phyloP scores from a whole-genome alignment of 2,797 vertebrate species.

The Gymnoscopelus braueri region DNA sequence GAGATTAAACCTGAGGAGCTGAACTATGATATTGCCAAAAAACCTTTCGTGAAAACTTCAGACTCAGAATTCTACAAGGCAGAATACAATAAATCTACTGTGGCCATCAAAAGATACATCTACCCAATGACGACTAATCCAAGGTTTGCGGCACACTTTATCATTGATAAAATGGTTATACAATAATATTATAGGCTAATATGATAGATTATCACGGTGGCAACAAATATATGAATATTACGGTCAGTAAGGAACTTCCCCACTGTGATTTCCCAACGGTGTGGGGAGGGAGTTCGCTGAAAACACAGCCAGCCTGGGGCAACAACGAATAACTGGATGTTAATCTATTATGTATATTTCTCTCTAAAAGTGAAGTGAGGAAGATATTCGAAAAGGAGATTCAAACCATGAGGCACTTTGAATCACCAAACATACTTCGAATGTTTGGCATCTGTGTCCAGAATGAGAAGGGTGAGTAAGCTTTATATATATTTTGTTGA shows the following conservation, averaged over 20 bases:
- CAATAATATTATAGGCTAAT: background rate
- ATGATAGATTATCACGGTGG: background rate
- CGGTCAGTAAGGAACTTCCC: too few species aligned
- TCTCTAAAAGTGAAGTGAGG: slow-evolving; percentile 73
- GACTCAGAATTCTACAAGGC: slow-evolving; percentile 74
- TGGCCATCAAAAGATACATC: slow-evolving; percentile 85
- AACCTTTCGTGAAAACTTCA: slow-evolving; percentile 54
- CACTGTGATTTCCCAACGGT: too few species aligned
- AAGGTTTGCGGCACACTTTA: slow-evolving; percentile 47
- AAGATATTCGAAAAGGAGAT: slow-evolving; percentile 84
- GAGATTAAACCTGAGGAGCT: slow-evolving; percentile 79
- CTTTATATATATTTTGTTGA: too few species aligned
- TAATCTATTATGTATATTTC: background rate
- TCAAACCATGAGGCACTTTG: slow-evolving; percentile 87
- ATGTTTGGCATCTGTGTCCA: slow-evolving; percentile 91
- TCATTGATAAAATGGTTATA: background rate
- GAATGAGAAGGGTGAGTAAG: slow-evolving; percentile 77
- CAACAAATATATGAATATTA: too few species aligned
- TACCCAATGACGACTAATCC: slow-evolving; percentile 51
- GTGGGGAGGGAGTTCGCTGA: too few species aligned
- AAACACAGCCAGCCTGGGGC: too few species aligned
- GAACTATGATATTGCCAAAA: slow-evolving; percentile 23
- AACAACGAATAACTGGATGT: too few species aligned
- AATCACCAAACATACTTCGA: slow-evolving; percentile 89
- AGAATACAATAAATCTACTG: slow-evolving; percentile 80